Conservation (phyloP, 53 echinoderm and acorn worm species). For the Pentamera pediparva region DNA sequence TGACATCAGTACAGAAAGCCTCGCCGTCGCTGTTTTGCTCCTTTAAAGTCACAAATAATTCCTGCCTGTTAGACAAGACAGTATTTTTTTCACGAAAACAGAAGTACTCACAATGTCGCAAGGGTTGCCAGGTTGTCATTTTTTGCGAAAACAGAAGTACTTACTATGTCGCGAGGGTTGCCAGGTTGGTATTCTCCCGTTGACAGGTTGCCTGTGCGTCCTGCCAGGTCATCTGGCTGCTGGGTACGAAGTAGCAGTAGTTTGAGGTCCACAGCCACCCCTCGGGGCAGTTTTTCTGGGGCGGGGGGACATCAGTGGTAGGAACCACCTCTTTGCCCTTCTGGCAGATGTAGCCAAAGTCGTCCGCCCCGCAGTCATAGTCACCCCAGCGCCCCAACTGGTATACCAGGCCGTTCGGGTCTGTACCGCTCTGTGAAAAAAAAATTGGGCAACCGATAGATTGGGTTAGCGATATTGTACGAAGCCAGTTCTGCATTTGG, state of each 20-base stretch:
- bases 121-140: no score
- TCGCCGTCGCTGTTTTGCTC: no score
- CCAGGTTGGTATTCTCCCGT: slow-evolving; percentile 28
- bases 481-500: not conserved
- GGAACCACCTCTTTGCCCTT: slow-evolving; percentile 32
- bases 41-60: no score
- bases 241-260: slow-evolving; percentile 39
- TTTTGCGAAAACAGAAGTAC: slow-evolving; percentile 2
- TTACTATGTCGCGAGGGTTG: slow-evolving; percentile 37
- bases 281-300: slow-evolving; percentile 42
- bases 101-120: not conserved
- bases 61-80: not conserved
- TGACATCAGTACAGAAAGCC: no score
- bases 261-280: slow-evolving; percentile 45
- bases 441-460: not conserved
- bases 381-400: slow-evolving; percentile 53
- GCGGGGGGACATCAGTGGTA: slow-evolving; percentile 49
- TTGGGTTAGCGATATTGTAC: not conserved
- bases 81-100: not conserved
- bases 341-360: slow-evolving; percentile 53
- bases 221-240: slow-evolving; percentile 29
- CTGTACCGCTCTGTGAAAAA: slow-evolving; percentile 38
- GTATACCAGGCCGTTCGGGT: slow-evolving; percentile 33
- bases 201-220: slow-evolving; percentile 17
- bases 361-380: slow-evolving; percentile 36